Conservation (phyloP, 2,113 vertebrate genomes). For the Gallinago paraguaiae region DNA sequence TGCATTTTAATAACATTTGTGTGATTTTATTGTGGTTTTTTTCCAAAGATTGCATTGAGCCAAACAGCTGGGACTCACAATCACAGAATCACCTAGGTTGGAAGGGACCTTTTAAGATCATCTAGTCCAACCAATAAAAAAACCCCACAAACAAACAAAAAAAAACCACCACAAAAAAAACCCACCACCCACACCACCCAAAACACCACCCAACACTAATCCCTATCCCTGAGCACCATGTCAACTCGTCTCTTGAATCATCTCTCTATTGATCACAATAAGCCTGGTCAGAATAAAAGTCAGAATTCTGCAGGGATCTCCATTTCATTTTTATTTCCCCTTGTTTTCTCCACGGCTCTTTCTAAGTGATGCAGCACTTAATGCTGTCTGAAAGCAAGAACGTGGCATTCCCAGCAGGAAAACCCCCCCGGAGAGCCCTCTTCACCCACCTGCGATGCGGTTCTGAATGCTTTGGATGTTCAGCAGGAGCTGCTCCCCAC, state of each 20-base stretch:
- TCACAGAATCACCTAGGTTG: too few species aligned
- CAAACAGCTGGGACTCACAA: not conserved
- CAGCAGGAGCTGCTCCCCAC: constrained; percentile 75
- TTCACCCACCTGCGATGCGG: constrained; percentile 60
- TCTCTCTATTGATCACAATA: not conserved
- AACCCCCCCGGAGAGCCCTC: not conserved
- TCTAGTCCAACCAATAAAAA: too few species aligned
- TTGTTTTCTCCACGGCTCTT: not conserved
- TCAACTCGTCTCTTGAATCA: too few species aligned
- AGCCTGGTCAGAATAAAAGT: not conserved
- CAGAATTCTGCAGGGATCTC: not conserved
- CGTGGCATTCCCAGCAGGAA: not conserved
- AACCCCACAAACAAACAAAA: too few species aligned
- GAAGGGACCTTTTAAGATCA: too few species aligned
- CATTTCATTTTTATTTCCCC: not conserved
- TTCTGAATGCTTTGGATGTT: constrained; percentile 72
- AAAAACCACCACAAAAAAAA: too few species aligned
- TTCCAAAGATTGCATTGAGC: not conserved
- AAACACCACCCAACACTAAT: too few species aligned
- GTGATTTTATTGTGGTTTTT: not conserved
- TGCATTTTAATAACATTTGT: not conserved
- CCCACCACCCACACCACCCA: too few species aligned
- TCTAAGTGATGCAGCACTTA: not conserved
- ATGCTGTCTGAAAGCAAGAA: not conserved
- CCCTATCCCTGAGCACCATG: too few species aligned